Conservation (phyloP, 2,888 invertebrate species). For the Stratiomys singularior region DNA sequence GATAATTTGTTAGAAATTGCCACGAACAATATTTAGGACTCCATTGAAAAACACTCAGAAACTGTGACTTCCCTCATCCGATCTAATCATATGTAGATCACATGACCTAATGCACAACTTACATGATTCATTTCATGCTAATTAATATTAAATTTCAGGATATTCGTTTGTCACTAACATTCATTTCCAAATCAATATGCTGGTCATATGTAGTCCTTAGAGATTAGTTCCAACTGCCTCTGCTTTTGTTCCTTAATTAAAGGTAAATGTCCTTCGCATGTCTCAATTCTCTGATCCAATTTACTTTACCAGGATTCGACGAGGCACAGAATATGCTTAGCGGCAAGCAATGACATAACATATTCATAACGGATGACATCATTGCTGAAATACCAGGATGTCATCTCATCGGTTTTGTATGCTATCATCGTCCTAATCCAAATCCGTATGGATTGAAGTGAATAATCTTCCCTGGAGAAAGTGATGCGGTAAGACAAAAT, state of each 20-base stretch:
- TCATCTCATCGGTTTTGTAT: slow-evolving; percentile 12
- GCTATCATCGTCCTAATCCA: slow-evolving; percentile 33
- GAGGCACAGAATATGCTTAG: slow-evolving; percentile 11
- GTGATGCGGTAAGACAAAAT: background rate
- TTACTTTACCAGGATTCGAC: slow-evolving; percentile 21
- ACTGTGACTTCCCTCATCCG: no score
- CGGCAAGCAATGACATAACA: slow-evolving; percentile 24
- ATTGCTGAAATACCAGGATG: slow-evolving; percentile 15
- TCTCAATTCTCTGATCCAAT: slow-evolving; percentile 44
- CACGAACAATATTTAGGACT: no score
- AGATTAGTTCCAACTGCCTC: background rate
- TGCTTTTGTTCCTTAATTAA: slow-evolving; percentile 30
- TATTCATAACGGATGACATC: slow-evolving; percentile 43
- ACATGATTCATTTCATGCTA: no score
- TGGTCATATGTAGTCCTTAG: background rate
- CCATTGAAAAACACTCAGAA: no score
- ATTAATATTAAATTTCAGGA: no score
- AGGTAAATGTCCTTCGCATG: slow-evolving; percentile 30
- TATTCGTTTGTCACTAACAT: no score
- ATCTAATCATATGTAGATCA: no score
- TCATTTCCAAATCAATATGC: slow-evolving; percentile 10
- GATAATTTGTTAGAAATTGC: no score
- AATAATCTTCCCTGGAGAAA: slow-evolving; percentile 23
- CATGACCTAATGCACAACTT: no score
- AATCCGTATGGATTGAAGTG: slow-evolving; percentile 19